Evolutionary conservation across 2,888 invertebrate genomes (phyloP).

Genomic region (Chloroclystis v-ata): DNA sequence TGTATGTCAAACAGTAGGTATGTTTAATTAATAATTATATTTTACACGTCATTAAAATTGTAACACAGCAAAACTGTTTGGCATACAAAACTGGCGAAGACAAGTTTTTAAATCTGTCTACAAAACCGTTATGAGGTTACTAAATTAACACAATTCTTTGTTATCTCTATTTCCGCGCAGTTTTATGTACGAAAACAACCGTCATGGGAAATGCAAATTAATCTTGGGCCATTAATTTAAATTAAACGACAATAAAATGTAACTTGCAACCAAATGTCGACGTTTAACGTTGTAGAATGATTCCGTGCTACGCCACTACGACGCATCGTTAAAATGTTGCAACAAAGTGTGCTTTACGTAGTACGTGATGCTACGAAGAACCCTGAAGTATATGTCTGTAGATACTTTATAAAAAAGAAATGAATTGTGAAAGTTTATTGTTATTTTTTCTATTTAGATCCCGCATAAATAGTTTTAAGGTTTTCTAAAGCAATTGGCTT

Average conservation of each 20-base stretch:
- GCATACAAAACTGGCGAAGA: too few species aligned
- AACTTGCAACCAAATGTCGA: slow-evolving; percentile 9
- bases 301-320: slow-evolving; percentile 9
- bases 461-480: too few species aligned
- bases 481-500: too few species aligned
- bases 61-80: too few species aligned
- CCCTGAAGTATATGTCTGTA: neutral
- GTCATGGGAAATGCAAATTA: slow-evolving; percentile 1
- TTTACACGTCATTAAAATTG: too few species aligned
- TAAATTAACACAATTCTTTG: too few species aligned
- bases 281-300: slow-evolving; percentile 16
- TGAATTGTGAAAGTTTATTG: neutral
- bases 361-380: too few species aligned
- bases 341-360: slow-evolving; percentile 19
- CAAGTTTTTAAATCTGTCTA: too few species aligned
- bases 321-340: slow-evolving; percentile 23
- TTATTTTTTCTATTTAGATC: too few species aligned
- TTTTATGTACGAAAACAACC: slow-evolving; percentile 2
- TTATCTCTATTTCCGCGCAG: neutral
- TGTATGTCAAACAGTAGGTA: too few species aligned
- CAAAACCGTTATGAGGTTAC: too few species aligned
- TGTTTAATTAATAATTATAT: too few species aligned
- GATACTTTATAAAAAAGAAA: slow-evolving; percentile 2
- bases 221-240: slow-evolving; percentile 3
- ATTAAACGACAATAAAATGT: slow-evolving; percentile 8